A percentile compares a stretch with the other conserved stretches of the same genome.
Evolutionary conservation across 2,113 vertebrate genomes (phyloP).

Genomic region (Hippocampus barbouri): DNA sequence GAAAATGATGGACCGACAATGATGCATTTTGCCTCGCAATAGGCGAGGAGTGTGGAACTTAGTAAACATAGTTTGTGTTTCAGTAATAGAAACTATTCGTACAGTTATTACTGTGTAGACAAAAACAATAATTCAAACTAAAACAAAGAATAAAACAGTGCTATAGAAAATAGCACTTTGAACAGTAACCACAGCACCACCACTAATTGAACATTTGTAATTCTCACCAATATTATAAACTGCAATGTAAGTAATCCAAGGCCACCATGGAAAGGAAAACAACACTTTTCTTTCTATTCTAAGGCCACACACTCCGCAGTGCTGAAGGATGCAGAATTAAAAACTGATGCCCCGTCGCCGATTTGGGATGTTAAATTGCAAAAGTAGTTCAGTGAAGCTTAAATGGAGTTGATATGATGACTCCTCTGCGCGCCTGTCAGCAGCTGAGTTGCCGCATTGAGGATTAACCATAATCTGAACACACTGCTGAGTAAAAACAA

Average conservation of each 20-base stretch:
- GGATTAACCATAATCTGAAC: conserved; percentile 59
- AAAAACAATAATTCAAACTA: too few relatives aligned
- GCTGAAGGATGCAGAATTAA: conserved; percentile 17
- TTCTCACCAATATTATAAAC: not conserved
- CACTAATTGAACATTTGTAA: not conserved
- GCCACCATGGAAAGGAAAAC: not conserved
- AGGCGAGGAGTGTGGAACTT: too few relatives aligned
- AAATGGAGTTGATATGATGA: conserved; percentile 39
- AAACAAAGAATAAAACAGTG: not conserved
- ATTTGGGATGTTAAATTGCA: conserved; percentile 41
- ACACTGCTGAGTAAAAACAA: conserved; percentile 31
- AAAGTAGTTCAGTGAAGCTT: conserved; percentile 25
- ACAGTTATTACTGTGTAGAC: too few relatives aligned
- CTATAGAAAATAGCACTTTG: not conserved
- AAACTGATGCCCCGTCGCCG: conserved; percentile 28
- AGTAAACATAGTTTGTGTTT: too few relatives aligned
- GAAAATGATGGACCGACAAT: too few relatives aligned
- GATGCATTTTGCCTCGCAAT: too few relatives aligned
- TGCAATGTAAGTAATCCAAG: not conserved
- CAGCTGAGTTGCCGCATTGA: conserved; percentile 38
- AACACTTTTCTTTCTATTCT: not conserved
- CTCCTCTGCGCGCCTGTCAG: conserved; percentile 42
- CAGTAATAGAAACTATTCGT: too few relatives aligned
- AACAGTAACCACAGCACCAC: not conserved
- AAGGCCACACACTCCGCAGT: not conserved